Evolutionary conservation across 2,797 vertebrate genomes (phyloP).

Genomic region (Halcyon chelicuti): DNA sequence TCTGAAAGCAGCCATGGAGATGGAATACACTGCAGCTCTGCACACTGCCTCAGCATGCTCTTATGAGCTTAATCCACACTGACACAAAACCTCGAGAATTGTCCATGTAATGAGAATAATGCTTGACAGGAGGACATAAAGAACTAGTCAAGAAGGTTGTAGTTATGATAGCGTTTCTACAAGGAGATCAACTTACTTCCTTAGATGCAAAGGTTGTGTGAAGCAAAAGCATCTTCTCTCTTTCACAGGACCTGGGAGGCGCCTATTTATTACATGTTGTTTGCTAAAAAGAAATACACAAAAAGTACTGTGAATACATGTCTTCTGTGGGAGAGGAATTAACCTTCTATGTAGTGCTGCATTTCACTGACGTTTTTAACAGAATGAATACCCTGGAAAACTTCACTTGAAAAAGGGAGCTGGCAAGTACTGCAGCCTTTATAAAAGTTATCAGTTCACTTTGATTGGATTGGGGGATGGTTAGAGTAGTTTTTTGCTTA

Average conservation of each 20-base stretch:
- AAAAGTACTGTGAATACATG: neutral
- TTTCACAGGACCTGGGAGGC: neutral
- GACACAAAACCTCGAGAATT: neutral
- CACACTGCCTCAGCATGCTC: neutral
- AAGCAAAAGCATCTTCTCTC: neutral
- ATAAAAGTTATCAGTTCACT: neutral
- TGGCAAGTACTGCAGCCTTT: neutral
- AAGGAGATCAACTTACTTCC: neutral
- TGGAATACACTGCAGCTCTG: neutral
- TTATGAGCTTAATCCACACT: neutral
- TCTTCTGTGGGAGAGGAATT: neutral
- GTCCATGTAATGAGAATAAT: neutral
- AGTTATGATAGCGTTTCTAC: neutral
- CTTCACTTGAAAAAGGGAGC: neutral
- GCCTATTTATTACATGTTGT: neutral
- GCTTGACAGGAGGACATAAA: neutral
- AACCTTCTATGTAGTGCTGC: neutral
- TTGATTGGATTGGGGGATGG: neutral
- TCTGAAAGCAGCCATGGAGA: neutral
- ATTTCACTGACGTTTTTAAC: neutral
- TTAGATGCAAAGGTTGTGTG: neutral
- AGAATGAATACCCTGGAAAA: neutral
- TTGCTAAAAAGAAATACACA: neutral
- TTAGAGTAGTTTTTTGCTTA: neutral
- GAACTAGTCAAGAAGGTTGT: neutral